A percentile compares a stretch with the other conserved stretches of the same genome.
Conservation (phyloP, 2,113 vertebrate genomes). For the Patagioenas fasciata region DNA sequence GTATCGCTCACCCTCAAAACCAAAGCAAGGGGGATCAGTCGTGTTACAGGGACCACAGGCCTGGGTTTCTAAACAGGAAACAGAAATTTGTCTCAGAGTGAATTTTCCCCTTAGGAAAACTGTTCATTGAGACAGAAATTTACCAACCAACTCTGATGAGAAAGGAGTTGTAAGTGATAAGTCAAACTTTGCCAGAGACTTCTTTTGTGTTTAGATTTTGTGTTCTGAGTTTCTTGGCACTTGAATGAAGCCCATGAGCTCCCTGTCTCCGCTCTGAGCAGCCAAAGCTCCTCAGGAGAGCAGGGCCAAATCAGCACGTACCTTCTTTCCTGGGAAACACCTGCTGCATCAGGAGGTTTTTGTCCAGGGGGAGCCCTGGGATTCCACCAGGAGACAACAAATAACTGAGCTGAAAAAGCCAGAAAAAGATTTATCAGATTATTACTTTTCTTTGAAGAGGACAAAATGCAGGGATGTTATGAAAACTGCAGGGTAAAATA, state of each 20-base stretch:
- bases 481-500: not conserved
- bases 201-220: too few relatives aligned
- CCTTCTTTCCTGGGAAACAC: not conserved
- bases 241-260: not conserved
- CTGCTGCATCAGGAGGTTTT: not conserved
- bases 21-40: fast-evolving
- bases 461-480: not conserved
- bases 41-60: not conserved
- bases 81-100: not conserved
- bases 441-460: not conserved
- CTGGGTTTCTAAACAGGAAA: not conserved
- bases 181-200: not conserved
- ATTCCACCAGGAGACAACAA: not conserved
- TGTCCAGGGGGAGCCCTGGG: not conserved
- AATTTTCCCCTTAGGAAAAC: not conserved
- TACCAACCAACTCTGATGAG: not conserved
- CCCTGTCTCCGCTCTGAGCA: not conserved
- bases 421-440: fast-evolving
- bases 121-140: not conserved
- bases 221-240: not conserved
- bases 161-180: not conserved
- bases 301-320: too few relatives aligned
- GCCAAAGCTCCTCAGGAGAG: not conserved
- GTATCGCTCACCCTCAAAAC: not conserved
- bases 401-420: not conserved